Base-by-base conservation (phyloP, 2,113 vertebrate species). In the Heloderma charlesbogerti region DNA sequence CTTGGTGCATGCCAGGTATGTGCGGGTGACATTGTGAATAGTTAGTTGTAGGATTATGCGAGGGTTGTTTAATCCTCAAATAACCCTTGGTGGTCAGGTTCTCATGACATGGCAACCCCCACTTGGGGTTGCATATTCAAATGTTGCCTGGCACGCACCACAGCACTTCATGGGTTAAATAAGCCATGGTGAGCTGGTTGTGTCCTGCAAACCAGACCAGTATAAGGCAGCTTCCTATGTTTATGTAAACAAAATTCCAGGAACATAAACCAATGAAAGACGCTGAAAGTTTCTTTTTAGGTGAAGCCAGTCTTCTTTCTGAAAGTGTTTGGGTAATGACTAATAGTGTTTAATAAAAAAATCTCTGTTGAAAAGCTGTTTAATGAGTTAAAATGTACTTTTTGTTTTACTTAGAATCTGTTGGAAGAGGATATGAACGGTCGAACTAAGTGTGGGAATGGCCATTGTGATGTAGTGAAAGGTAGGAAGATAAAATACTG, bases 351-450 rank as follows among this genome's bases (percentile, higher is more conserved):
- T 34, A 25, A 34, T 48, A 5, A 51, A 72, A 86, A 22, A 72
- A 86, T 29, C 43, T 12, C 18, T 20, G 15, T 25, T 72, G 63
- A 69, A 85, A 31, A 72, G 67, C 15, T 86, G 43, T 51, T 71
- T 31, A 22, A 45, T 67, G 85, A 91, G 67, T 90, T 92, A 57
- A 57, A 12, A 80, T 0, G 34, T 87, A 48, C n/a, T 37, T 87
- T 90, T 93, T 87, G 66, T 94, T 95, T 92, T 82, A 43, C 51
- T 91, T 75, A 82, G 89, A 94, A 91, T 60, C 83, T 94, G 63
- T 80, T 87, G 84, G 78, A 90, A 91, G 78, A 31, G 72, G 89
- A 67, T 84, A 84, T 12, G 93, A 89, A 63, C 90, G 86, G 31
- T 60, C 8, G 0, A 80, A 29, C 54, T 91, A 83, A 91, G 66